A percentile compares a stretch with the other conserved stretches of the same genome.
phyloP scores from a whole-genome alignment of 2,797 vertebrate species.

The Halcyon chelicuti region DNA sequence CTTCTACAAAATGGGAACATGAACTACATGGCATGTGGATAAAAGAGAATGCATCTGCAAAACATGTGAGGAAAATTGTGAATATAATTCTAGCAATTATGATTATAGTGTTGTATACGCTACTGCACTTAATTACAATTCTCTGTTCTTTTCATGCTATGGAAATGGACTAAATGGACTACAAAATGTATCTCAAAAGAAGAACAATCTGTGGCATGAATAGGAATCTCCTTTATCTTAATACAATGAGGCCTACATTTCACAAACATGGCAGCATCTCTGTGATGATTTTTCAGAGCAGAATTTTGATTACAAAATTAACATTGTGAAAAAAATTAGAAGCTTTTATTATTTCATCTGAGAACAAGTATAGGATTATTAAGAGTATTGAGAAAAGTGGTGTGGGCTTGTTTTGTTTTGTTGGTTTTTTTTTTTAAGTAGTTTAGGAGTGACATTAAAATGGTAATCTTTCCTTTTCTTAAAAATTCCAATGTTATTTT shows the following conservation, averaged over 20 bases:
- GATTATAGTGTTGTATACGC: conserved; percentile 23
- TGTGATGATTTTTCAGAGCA: background rate
- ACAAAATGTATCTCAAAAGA: conserved; percentile 76
- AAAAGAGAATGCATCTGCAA: conserved; percentile 75
- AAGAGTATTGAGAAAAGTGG: conserved; percentile 7
- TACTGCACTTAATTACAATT: conserved; percentile 73
- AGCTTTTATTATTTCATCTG: conserved; percentile 51
- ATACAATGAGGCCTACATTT: conserved; percentile 63
- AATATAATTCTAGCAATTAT: conserved; percentile 68
- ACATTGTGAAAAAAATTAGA: conserved; percentile 26
- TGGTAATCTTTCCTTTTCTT: background rate
- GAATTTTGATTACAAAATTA: conserved; percentile 69
- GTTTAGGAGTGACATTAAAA: background rate
- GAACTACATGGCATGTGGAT: conserved; percentile 38
- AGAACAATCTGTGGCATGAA: conserved; percentile 73
- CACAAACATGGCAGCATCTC: conserved; percentile 44
- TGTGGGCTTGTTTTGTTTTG: accelerated
- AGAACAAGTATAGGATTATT: conserved; percentile 42
- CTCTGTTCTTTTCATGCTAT: conserved; percentile 67
- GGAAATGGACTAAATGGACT: conserved; percentile 75
- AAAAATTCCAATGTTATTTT: background rate
- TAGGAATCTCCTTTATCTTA: conserved; percentile 72
- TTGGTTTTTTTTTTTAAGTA: background rate
- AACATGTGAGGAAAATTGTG: conserved; percentile 67
- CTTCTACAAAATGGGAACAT: conserved; percentile 20